phyloP scores from a whole-genome alignment of 2,888 invertebrate genomes.

The Trachelus stipa region DNA sequence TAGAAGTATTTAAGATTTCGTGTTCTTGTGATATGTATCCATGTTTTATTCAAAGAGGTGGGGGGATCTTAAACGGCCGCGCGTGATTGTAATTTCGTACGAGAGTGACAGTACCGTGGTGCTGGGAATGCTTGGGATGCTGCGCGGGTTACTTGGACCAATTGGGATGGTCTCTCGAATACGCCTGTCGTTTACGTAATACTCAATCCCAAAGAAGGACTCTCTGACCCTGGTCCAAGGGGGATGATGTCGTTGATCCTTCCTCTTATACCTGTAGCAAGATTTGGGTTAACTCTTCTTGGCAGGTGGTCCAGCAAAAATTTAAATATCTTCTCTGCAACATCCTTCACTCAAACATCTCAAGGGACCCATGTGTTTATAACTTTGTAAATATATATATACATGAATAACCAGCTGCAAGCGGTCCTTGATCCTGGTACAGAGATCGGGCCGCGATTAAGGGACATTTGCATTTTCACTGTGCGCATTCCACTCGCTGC shows the following conservation, averaged over 20 bases:
- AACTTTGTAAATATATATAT: not conserved
- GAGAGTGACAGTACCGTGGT: not conserved
- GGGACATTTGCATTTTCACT: constrained; percentile 28
- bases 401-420: not conserved
- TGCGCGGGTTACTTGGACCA: not conserved
- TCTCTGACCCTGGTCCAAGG: not conserved
- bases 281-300: not conserved
- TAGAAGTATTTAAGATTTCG: not conserved
- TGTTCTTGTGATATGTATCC: not conserved
- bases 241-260: not conserved
- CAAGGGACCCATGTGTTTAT: not conserved
- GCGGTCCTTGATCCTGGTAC: constrained; percentile 28
- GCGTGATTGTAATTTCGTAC: constrained; percentile 6
- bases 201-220: not conserved
- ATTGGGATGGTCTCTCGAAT: not conserved
- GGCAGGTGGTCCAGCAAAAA: not conserved
- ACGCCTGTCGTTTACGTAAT: not conserved
- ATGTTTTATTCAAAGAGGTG: constrained; percentile 1
- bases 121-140: constrained; percentile 6
- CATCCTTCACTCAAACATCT: not conserved
- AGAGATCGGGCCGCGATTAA: constrained; percentile 19
- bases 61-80: not conserved
- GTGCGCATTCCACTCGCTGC: constrained; percentile 18
- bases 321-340: not conserved
- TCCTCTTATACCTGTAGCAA: not conserved